These are phyloP conservation scores for Mormyrus iriodes DNA, from an alignment of 2,113 vertebrate species.

Conservation along the genomic window DNA sequence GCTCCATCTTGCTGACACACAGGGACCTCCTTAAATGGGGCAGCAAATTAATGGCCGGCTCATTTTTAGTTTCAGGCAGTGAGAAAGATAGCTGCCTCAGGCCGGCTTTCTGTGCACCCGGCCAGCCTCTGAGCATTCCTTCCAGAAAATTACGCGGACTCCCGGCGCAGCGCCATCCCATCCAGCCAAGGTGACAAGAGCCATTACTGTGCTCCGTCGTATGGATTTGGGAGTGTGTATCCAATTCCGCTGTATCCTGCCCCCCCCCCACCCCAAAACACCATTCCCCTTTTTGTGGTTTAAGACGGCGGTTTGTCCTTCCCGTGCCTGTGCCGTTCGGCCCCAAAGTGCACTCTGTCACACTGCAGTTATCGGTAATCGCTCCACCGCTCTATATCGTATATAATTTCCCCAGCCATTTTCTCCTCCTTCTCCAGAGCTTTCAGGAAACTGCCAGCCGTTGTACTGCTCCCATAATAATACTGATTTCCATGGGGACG, in stretches of 20 bases:
- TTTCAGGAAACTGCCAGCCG: slow-evolving; percentile 7
- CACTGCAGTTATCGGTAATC: not conserved
- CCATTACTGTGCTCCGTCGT: not conserved
- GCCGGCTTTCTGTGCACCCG: not conserved
- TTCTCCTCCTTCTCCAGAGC: slow-evolving; percentile 11
- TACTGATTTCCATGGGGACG: slow-evolving; percentile 12
- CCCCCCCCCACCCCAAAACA: not conserved
- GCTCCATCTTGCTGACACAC: not conserved
- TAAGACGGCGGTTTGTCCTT: not conserved
- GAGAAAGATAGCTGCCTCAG: not conserved
- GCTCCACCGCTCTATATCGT: slow-evolving; percentile 10
- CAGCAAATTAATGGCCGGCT: not conserved
- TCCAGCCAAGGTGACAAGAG: not conserved
- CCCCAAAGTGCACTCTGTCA: slow-evolving; percentile 18
- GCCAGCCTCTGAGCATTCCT: not conserved
- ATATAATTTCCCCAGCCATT: slow-evolving; percentile 19
- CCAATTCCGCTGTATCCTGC: not conserved
- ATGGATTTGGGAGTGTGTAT: not conserved
- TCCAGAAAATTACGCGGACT: not conserved
- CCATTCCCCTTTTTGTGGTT: not conserved
- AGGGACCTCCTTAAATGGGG: not conserved
- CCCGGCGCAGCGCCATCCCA: not conserved
- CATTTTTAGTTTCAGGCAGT: not conserved
- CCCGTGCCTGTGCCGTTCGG: not conserved
- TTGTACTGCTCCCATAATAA: slow-evolving; percentile 9